Evolutionary conservation across 2,797 vertebrate species (phyloP), one percentile per base, ranked within the genome.

Genomic region (Tinamus major): DNA sequence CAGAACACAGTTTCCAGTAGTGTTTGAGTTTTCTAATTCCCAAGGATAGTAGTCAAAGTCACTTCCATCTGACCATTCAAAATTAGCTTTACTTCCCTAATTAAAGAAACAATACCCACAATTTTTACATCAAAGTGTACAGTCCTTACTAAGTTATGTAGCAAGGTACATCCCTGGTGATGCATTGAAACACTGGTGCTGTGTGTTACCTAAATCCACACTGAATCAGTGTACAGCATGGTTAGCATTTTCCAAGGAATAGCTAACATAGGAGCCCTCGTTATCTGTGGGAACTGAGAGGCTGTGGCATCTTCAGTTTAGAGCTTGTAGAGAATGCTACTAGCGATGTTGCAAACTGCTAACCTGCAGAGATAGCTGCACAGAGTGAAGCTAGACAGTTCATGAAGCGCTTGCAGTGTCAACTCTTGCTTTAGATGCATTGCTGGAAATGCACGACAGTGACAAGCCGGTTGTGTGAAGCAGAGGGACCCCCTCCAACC

Each of bases 61-160:
- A 1, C 98, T 99, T 81, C 99, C 99, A 76, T 99, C 99, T 13
- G 99, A 99, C 99, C 99, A 99, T 95, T 99, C 99, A 68, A 98
- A 98, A 89, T 88, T 95, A 37, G 97, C 95, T 78, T 97, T 94
- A 14, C 69, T 97, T 55, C 95, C 97, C 99, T 99, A 88, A 96
- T 74, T 72, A 87, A 96, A 92, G 27, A 83, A 95, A 94, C 14
- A 55, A 91, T 33, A 1, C 0, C 1, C 31, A 7, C 8, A 95
- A 48, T 11, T 85, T 90, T 69, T 69, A 93, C 90, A 56, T 10
- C 12, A 59, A 10, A 44, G 18, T 35, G n/a, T 31, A 65, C 0
- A 3, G 37, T 21, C 27, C 14, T 59, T 31, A 84, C 23, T 37
- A 79, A 83, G 19, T 81, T 17, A 70, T 0, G 6, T 10, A 81